Evolutionary conservation across 2,797 vertebrate species (phyloP).

Genomic region (Hylomyscus alleni): DNA sequence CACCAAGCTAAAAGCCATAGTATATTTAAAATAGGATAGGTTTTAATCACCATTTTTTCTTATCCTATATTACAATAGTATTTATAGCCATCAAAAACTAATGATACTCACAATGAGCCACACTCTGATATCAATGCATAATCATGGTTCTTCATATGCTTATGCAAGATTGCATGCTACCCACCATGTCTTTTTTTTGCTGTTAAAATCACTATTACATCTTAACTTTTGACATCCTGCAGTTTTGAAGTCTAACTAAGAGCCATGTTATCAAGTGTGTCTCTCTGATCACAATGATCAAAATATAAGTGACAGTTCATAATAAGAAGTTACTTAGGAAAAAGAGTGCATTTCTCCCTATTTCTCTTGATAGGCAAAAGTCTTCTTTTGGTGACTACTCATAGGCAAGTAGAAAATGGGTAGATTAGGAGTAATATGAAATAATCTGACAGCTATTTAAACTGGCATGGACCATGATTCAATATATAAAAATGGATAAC

Average conservation of each 20-base stretch:
- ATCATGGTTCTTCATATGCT: neutral
- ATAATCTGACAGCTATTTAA: neutral
- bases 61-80: neutral
- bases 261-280: neutral
- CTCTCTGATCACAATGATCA: neutral
- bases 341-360: neutral
- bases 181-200: neutral
- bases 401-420: neutral
- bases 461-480: neutral
- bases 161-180: neutral
- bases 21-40: neutral
- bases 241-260: neutral
- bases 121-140: neutral
- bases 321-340: neutral
- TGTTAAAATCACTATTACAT: neutral
- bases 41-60: neutral
- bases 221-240: neutral
- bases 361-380: neutral
- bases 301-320: neutral
- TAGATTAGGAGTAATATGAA: neutral
- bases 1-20: neutral
- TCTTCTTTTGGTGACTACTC: neutral
- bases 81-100: neutral
- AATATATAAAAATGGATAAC: constrained; percentile 36
- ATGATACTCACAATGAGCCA: neutral